A percentile compares a stretch with the other conserved stretches of the same genome.
These are phyloP conservation scores for Sphinx pinastri DNA, from an alignment of 2,888 invertebrate species.

Conservation along the genomic window DNA sequence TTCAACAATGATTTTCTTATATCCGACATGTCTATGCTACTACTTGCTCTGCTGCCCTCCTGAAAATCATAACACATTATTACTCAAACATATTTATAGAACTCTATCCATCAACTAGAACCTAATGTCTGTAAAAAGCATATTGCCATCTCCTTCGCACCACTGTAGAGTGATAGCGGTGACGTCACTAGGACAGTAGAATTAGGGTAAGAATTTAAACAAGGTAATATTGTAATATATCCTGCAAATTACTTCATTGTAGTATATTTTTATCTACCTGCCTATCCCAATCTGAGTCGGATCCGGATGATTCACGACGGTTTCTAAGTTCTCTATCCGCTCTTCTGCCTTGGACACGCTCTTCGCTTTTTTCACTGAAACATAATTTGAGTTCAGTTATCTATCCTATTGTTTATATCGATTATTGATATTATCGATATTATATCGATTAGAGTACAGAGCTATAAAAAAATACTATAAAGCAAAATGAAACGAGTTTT, in stretches of 20 bases:
- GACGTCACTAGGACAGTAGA: no score
- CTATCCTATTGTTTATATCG: no score
- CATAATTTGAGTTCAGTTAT: not conserved
- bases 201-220: no score
- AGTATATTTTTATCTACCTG: conserved; percentile 57
- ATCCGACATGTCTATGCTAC: conserved; percentile 87
- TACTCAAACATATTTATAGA: not conserved
- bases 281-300: conserved; percentile 90
- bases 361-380: conserved; percentile 87
- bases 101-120: no score
- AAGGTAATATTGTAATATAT: no score
- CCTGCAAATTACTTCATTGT: no score
- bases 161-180: no score
- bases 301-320: conserved; percentile 86
- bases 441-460: not conserved
- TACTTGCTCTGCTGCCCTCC: conserved; percentile 87
- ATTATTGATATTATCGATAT: no score
- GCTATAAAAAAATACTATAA: no score
- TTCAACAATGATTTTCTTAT: conserved; percentile 88
- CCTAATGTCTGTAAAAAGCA: no score
- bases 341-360: conserved; percentile 86
- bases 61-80: conserved; percentile 54
- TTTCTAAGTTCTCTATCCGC: conserved; percentile 84
- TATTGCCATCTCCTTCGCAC: no score
- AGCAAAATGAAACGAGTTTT: no score